phyloP scores from a whole-genome alignment of 2,113 vertebrate species.

The Bos javanicus region DNA sequence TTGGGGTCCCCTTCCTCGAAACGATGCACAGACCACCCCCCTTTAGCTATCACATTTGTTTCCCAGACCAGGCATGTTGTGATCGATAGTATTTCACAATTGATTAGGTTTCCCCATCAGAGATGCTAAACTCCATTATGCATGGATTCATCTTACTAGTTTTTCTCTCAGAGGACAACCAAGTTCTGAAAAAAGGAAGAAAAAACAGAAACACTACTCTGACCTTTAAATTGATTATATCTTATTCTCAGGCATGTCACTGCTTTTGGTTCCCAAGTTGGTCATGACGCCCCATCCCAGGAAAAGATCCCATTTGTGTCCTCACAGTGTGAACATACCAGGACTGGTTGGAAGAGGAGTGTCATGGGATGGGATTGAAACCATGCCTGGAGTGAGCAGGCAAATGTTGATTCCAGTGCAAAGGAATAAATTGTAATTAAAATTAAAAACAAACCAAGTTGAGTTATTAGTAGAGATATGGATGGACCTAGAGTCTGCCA shows the following conservation, averaged over 20 bases:
- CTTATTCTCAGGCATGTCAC: not conserved
- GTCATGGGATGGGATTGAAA: not conserved
- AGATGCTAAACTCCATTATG: not conserved
- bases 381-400: not conserved
- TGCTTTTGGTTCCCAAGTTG: not conserved
- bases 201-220: not conserved
- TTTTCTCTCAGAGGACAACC: not conserved
- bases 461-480: not conserved
- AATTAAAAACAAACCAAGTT: not conserved
- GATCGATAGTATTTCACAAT: slow-evolving; percentile 40
- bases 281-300: not conserved
- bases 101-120: not conserved
- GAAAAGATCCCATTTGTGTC: not conserved
- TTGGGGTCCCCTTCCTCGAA: not conserved
- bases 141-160: not conserved
- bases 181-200: not conserved
- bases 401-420: not conserved
- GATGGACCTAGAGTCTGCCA: not conserved
- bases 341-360: not conserved
- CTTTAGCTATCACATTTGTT: not conserved
- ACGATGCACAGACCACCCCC: not conserved
- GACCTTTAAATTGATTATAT: not conserved
- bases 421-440: not conserved
- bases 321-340: not conserved
- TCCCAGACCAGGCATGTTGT: not conserved